Percentiles rank a stretch among this genome's conserved stretches.
These are phyloP conservation scores for Podotricha telesiphe DNA, from an alignment of 2,888 invertebrate species.

Conservation along the genomic window DNA sequence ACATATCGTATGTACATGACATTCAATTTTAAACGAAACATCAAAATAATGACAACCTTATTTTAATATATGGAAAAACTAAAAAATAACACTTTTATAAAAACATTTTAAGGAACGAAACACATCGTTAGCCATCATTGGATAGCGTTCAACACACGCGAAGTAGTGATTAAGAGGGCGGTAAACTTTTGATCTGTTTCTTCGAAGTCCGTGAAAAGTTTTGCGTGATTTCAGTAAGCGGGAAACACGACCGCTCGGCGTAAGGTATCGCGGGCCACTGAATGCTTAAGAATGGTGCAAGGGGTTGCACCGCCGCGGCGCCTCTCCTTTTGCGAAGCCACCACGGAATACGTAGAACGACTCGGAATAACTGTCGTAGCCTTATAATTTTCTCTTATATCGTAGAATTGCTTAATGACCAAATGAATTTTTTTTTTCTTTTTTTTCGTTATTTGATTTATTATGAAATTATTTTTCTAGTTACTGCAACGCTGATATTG, in stretches of 20 bases:
- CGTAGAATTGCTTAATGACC: constrained; percentile 26
- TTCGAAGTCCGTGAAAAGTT: constrained; percentile 78
- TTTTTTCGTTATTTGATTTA: constrained; percentile 2
- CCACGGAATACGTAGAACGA: constrained; percentile 60
- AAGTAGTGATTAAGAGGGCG: constrained; percentile 72
- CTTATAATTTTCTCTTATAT: constrained; percentile 38
- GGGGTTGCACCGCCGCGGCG: constrained; percentile 55
- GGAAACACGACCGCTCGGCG: constrained; percentile 57
- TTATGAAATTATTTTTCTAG: background rate
- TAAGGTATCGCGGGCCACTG: constrained; percentile 64
- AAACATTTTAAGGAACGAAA: constrained; percentile 58
- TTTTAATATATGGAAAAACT: constrained; percentile 36
- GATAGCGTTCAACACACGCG: constrained; percentile 74
- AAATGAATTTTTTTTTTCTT: constrained; percentile 3
- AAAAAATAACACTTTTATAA: constrained; percentile 42
- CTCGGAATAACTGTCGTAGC: constrained; percentile 59
- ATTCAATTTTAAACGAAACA: constrained; percentile 25
- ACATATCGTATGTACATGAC: background rate
- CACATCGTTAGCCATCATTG: constrained; percentile 56
- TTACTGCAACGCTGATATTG: background rate
- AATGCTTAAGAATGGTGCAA: constrained; percentile 54
- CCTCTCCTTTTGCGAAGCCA: constrained; percentile 68
- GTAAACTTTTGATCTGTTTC: constrained; percentile 61
- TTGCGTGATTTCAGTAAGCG: constrained; percentile 52
- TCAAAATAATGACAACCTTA: constrained; percentile 40